Evolutionary conservation across 2,888 invertebrate genomes (phyloP).

Genomic region (Myopa tessellatipennis): DNA sequence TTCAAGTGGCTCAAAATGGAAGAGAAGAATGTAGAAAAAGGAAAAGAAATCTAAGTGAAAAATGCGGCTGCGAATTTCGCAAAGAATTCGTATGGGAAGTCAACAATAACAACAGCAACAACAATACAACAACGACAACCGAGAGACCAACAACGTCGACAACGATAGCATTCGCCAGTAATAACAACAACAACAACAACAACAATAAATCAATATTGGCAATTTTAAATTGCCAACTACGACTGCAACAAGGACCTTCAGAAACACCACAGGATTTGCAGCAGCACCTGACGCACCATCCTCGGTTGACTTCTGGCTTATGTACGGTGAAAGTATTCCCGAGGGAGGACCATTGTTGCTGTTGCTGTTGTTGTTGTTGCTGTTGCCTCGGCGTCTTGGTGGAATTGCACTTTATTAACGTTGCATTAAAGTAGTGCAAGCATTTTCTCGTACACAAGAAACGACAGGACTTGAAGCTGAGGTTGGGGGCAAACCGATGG

Average conservation of each 20-base stretch:
- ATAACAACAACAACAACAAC: slow-evolving; percentile 12
- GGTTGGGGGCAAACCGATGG: no score
- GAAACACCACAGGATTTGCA: slow-evolving; percentile 22
- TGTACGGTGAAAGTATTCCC: not conserved
- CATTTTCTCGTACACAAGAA: slow-evolving; percentile 16
- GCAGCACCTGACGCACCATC: slow-evolving; percentile 13
- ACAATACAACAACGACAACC: slow-evolving; percentile 9
- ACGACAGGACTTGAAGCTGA: no score
- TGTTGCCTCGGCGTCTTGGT: not conserved
- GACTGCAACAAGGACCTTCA: slow-evolving; percentile 41
- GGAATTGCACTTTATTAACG: slow-evolving; percentile 35
- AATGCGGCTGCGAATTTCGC: slow-evolving; percentile 23
- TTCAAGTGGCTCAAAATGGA: slow-evolving; percentile 14
- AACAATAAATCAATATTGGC: slow-evolving; percentile 45
- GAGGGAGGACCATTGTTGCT: not conserved
- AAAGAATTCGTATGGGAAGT: slow-evolving; percentile 1
- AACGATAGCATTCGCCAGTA: not conserved
- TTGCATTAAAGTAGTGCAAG: slow-evolving; percentile 24
- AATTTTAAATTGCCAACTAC: slow-evolving; percentile 65
- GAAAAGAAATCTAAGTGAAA: slow-evolving; percentile 13
- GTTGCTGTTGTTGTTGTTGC: slow-evolving; percentile 4
- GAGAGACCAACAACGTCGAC: not conserved
- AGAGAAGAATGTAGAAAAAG: slow-evolving; percentile 2
- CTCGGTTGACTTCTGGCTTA: slow-evolving; percentile 17
- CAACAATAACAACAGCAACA: not conserved